Evolutionary conservation across 23 tunicate genomes (phyloP), one percentile per base, ranked within the genome.

Genomic region (Phallusia fumigata): DNA sequence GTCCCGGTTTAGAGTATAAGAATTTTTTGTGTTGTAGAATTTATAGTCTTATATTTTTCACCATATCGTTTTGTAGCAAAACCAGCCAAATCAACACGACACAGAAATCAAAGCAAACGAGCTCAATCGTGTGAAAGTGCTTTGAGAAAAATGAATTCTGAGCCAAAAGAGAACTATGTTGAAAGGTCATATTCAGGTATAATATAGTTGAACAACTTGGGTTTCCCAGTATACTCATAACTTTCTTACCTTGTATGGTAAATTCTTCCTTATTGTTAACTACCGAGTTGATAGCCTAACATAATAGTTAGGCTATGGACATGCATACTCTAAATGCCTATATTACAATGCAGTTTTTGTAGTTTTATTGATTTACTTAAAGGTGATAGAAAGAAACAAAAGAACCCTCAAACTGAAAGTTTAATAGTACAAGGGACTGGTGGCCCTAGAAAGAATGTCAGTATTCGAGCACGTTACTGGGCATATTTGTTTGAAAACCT

Each of bases 401-500:
- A 35, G 47, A 33, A 33, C 24, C 31, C 16, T 58, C 28, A 11
- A 24, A 24, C 11, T 58, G 69, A 58, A 58, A 58, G 69, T 58
- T 58, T 58, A 24, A 58, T 58, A 5, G 28, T 11, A 58, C 69
- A 58, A 58, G 69, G 15, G 5, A 32, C 65, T 12, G n/a, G 86
- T 6, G 87, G 77, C 75, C 40, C 53, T 19, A 75, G 86, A 40
- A 83, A 84, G 58, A 92, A 82, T 32, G 88, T 89, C 11, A 94
- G 91, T 76, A 86, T 94, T 33, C 85, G 98, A 18, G 98, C 98
- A 22, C 53, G 98, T 30, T 94, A 94, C 35, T 94, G 98, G 98
- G 98, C 94, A 15, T 94, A 94, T 72, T 83, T 94, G 74, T 94
- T 94, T 76, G 98, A 94, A 51, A 94, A 94, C 64, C 86, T 94